Percentiles rank a stretch among this genome's conserved stretches.
Conservation (phyloP, 2,888 invertebrate genomes). For the Sabatieria punctata region DNA sequence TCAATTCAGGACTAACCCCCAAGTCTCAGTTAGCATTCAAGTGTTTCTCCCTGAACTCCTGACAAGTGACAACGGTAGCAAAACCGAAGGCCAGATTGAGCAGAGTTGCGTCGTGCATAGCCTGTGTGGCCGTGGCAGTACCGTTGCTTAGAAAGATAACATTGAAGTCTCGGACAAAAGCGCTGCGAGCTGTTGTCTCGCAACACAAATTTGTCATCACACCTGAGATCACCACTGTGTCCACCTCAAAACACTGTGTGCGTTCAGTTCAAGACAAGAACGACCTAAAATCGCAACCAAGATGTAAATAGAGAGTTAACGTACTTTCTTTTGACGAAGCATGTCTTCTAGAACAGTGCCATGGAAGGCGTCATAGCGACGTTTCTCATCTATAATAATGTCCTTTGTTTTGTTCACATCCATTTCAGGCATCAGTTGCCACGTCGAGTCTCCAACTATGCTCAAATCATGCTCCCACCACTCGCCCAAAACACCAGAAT, state of each 20-base stretch:
- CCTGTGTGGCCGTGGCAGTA: neutral
- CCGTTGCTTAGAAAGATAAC: slow-evolving; percentile 9
- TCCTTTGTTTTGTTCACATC: neutral
- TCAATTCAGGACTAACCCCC: too few species aligned
- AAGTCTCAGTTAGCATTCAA: too few species aligned
- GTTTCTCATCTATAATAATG: slow-evolving; percentile 7
- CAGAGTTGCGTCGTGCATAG: slow-evolving; percentile 6
- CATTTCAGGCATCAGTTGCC: slow-evolving; percentile 6
- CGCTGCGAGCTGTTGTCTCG: slow-evolving; percentile 11
- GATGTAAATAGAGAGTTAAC: too few species aligned
- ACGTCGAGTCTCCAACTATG: slow-evolving; percentile 1
- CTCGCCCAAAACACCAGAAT: slow-evolving; percentile 2
- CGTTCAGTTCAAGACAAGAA: neutral
- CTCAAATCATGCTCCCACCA: slow-evolving; percentile 1
- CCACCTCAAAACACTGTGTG: slow-evolving; percentile 4
- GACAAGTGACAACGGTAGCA: slow-evolving; percentile 6
- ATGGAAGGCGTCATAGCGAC: slow-evolving; percentile 10
- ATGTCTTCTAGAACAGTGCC: slow-evolving; percentile 7
- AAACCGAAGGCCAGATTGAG: slow-evolving; percentile 7
- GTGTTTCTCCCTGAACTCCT: slow-evolving; percentile 5
- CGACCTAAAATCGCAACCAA: neutral
- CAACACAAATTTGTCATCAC: slow-evolving; percentile 11
- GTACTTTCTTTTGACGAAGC: neutral
- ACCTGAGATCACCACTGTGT: slow-evolving; percentile 10
- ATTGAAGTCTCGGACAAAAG: slow-evolving; percentile 9